phyloP scores from a whole-genome alignment of 2,113 vertebrate species.

The Opisthocomus hoazin region DNA sequence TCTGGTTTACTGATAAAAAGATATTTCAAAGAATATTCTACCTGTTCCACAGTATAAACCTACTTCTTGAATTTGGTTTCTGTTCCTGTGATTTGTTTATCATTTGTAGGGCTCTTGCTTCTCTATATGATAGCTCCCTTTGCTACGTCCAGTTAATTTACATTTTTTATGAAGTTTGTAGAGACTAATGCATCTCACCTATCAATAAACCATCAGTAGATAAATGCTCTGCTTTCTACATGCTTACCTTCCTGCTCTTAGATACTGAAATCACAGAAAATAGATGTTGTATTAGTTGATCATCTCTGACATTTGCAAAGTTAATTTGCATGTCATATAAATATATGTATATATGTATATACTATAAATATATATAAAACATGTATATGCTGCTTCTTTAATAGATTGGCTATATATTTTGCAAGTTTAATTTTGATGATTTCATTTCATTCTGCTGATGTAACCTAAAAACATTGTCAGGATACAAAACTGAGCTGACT shows the following conservation, averaged over 20 bases:
- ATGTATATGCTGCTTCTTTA: neutral
- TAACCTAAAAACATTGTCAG: neutral
- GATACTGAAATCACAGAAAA: neutral
- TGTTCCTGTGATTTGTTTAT: neutral
- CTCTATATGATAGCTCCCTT: neutral
- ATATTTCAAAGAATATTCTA: neutral
- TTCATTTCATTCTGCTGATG: neutral
- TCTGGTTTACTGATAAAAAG: neutral
- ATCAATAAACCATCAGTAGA: neutral
- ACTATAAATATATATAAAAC: neutral
- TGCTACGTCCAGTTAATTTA: neutral
- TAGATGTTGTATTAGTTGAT: neutral
- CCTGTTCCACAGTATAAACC: neutral
- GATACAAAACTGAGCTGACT: neutral
- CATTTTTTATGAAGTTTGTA: neutral
- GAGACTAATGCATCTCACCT: neutral
- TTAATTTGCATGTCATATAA: neutral
- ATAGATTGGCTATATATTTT: neutral
- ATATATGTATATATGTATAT: neutral
- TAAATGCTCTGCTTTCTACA: neutral
- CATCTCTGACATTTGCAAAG: neutral
- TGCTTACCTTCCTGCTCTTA: neutral
- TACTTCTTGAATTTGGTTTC: neutral
- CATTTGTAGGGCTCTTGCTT: neutral
- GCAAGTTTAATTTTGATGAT: neutral